Conservation (phyloP, 2,888 invertebrate genomes). For the Sylvicola cinctus region DNA sequence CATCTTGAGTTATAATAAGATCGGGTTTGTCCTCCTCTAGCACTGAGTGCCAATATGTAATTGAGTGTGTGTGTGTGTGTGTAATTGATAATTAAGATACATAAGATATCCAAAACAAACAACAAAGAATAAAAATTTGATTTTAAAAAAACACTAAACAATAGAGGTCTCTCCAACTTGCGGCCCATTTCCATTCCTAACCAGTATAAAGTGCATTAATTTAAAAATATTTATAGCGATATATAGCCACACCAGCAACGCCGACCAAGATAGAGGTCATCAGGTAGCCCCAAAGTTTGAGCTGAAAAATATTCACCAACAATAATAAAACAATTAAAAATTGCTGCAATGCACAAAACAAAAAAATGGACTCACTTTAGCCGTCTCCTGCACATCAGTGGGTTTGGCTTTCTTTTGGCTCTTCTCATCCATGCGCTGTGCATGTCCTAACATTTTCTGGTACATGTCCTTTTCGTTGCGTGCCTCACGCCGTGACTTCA, state of each 20-base stretch:
- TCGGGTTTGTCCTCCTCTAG: too few species aligned
- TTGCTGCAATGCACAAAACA: background rate
- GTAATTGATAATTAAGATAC: too few species aligned
- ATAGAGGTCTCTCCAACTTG: too few species aligned
- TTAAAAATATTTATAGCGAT: constrained; percentile 40
- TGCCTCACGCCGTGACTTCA: constrained; percentile 33
- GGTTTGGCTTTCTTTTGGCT: too few species aligned
- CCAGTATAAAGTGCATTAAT: background rate
- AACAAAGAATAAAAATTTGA: too few species aligned
- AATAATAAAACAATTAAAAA: background rate
- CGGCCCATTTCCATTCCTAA: too few species aligned
- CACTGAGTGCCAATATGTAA: too few species aligned
- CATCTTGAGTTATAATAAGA: too few species aligned
- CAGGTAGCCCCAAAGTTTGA: constrained; percentile 23
- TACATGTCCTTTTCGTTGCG: constrained; percentile 42
- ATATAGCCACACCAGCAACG: constrained; percentile 49
- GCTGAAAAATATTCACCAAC: constrained; percentile 10
- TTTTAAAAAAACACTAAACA: too few species aligned
- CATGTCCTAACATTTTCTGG: constrained; percentile 40
- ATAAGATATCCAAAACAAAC: too few species aligned
- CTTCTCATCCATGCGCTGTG: constrained; percentile 20
- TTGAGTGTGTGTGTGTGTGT: too few species aligned
- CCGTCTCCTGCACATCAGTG: background rate
- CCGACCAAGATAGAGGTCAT: constrained; percentile 51
- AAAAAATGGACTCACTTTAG: background rate